Evolutionary conservation across 2,113 vertebrate genomes (phyloP), one percentile per base, ranked within the genome.

Genomic region (Thunnus maccoyii): DNA sequence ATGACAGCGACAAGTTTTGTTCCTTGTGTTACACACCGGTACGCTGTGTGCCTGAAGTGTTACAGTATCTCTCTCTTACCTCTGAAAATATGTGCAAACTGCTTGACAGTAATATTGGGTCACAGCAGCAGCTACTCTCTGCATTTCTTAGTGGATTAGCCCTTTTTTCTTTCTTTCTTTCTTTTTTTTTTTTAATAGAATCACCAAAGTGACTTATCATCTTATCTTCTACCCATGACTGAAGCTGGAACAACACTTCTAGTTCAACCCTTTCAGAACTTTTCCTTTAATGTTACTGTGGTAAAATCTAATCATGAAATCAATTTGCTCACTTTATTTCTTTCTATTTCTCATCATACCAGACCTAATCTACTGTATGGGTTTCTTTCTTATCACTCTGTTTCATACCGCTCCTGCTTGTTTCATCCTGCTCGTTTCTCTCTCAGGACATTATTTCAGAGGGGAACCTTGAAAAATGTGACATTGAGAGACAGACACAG

Each of bases 271-370:
- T 72, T 77, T 74, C 41, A 72, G 78, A 71, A 78, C 11, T 50
- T 80, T 84, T 54, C 22, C 47, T 78, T 82, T 75, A 46, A 80
- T 74, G 44, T 80, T 62, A 32, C 72, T 77, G 67, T 13, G 54
- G 55, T 76, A 41, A 80, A 85, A 75, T 60, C 22, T 52, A 52
- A 69, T 89, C 80, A 20, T 54, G 25, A 85, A 81, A 87, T 83
- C 73, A 84, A 70, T 82, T 82, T 63, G 17, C 54, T 56, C 63
- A 62, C 46, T 0, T 70, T 60, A 63, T 74, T 65, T 85, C 44
- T 67, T 54, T 72, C 15, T 73, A 41, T 78, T 71, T 36, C 27
- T 48, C 66, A 48, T 22, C 65, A 27, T 51, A 41, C 3, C 47
- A 74, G 54, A 75, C 50, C 48, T 78, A 64, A 78, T 80, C 46